Evolutionary conservation across 1,140 invertebrate genomes (phyloP), one percentile per base, ranked within the genome.

Genomic region (Orchestia grillus): DNA sequence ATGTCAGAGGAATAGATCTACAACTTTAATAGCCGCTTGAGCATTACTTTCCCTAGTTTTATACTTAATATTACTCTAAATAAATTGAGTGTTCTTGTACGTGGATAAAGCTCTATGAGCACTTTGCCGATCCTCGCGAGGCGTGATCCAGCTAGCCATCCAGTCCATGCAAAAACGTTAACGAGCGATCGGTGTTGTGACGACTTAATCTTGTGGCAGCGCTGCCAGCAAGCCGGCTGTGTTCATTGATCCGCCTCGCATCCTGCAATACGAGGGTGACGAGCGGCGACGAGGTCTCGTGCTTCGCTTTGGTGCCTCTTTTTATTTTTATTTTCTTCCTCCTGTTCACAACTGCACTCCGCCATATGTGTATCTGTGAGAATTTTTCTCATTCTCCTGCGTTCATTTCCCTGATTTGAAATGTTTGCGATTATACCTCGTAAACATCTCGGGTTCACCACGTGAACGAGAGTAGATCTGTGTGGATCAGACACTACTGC

Each of bases 181-280:
- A 94, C 92, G 92, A 94, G 92, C 92, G 92, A 94, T 94, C 92
- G 92, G 36, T 94, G 92, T 94, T 94, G 92, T 94, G 92, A 94
- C 43, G 92, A 94, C 92, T 94, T 94, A 94, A 94, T 94, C 92
- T 94, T 45, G 41, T 94, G 92, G 92, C 92, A 45, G 28, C 36
- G 92, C 92, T 40, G 92, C 92, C 40, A 44, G 44, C 92, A 94
- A 94, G 92, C 88, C 88, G 88, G 88, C 44, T 94, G 43, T 94
- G 92, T 94, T 94, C 92, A 94, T 94, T 94, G 92, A 94, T 94
- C 92, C 44, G 43, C 43, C 44, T 6, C 44, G 92, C 92, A 94
- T 94, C 62, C 62, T 77, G 62, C 62, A 77, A 77, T 77, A 36
- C 62, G 62, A 53, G 47, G 47, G 47, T 53, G 47, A 53, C 47